These are phyloP conservation scores for Drosophila kuntzei DNA, from an alignment of 2,888 invertebrate genomes.

Conservation along the genomic window DNA sequence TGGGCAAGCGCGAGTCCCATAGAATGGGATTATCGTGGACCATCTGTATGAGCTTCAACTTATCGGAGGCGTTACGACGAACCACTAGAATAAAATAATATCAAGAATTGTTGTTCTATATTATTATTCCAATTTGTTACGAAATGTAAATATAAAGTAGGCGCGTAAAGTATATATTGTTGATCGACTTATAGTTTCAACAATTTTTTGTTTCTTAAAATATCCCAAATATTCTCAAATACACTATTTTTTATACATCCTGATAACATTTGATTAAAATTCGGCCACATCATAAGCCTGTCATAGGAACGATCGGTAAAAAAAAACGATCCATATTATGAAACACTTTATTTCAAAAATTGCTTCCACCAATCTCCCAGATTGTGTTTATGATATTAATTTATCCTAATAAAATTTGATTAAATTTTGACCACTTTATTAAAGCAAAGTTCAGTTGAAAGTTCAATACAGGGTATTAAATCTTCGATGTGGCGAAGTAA, in stretches of 20 bases:
- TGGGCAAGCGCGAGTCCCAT: slow-evolving; percentile 84
- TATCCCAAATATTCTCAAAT: too few species aligned
- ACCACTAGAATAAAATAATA: slow-evolving; percentile 73
- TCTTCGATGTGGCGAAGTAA: not conserved
- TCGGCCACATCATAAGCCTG: not conserved
- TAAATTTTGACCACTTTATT: too few species aligned
- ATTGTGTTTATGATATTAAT: too few species aligned
- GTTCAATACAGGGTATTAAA: not conserved
- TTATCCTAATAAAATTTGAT: too few species aligned
- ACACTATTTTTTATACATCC: too few species aligned
- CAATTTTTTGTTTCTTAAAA: too few species aligned
- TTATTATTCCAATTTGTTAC: not conserved
- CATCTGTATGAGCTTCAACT: slow-evolving; percentile 84
- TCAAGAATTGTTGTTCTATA: not conserved
- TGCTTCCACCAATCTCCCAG: too few species aligned
- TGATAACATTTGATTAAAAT: too few species aligned
- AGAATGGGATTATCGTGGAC: slow-evolving; percentile 84
- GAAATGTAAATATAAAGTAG: not conserved
- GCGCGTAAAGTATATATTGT: not conserved
- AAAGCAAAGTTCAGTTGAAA: not conserved
- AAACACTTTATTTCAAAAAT: too few species aligned
- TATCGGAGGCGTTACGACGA: slow-evolving; percentile 84
- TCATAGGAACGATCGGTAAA: not conserved
- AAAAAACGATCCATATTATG: not conserved
- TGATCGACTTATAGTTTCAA: not conserved